A percentile compares a stretch with the other conserved stretches of the same genome.
Conservation (phyloP, 2,797 vertebrate genomes). For the Megalops cyprinoides region DNA sequence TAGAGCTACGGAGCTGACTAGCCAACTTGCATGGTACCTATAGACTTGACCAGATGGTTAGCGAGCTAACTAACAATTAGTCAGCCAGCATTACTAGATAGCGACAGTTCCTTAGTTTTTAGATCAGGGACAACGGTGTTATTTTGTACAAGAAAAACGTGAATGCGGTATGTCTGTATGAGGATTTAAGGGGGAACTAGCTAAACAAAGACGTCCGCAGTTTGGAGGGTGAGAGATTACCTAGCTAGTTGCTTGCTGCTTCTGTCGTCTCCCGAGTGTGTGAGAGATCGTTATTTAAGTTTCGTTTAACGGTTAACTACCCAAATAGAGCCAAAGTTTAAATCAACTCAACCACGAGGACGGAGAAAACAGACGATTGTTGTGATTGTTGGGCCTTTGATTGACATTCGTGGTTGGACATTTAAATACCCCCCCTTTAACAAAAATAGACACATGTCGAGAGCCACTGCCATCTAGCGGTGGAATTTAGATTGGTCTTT, state of each 20-base stretch:
- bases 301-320: background rate
- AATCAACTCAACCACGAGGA: slow-evolving; percentile 38
- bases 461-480: slow-evolving; percentile 67
- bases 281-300: background rate
- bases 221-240: slow-evolving; percentile 20
- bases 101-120: slow-evolving; percentile 59
- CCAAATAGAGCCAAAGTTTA: background rate
- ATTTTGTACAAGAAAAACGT: background rate
- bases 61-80: slow-evolving; percentile 61
- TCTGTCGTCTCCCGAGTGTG: slow-evolving; percentile 37
- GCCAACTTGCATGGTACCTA: too few relatives aligned
- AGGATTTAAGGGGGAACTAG: slow-evolving; percentile 61
- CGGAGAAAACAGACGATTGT: slow-evolving; percentile 51
- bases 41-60: too few relatives aligned
- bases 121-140: background rate
- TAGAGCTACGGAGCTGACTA: too few relatives aligned
- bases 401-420: slow-evolving; percentile 83
- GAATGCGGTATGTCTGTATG: slow-evolving; percentile 39
- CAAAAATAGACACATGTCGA: slow-evolving; percentile 68
- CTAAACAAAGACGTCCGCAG: slow-evolving; percentile 76
- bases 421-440: slow-evolving; percentile 86
- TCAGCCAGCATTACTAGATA: too few relatives aligned
- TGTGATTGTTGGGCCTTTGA: slow-evolving; percentile 80
- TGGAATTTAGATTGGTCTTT: slow-evolving; percentile 31
- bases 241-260: background rate